A percentile compares a stretch with the other conserved stretches of the same genome.
phyloP scores from a whole-genome alignment of 1,140 invertebrate genomes.

The Leptinotarsa undecemlineata region DNA sequence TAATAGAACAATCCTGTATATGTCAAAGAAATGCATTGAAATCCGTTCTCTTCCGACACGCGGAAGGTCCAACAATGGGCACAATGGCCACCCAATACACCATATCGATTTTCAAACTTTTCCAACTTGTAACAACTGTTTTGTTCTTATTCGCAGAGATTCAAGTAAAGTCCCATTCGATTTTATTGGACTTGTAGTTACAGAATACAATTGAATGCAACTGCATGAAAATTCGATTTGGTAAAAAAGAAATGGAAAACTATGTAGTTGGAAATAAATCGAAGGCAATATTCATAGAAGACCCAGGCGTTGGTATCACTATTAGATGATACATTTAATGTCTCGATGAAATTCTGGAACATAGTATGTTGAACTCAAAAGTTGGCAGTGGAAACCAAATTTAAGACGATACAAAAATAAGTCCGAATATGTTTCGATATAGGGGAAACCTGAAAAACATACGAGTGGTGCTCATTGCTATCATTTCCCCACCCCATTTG shows the following conservation, averaged over 20 bases:
- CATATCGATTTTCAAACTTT: neutral
- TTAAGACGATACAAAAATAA: no score
- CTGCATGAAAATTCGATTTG: slow-evolving; percentile 1
- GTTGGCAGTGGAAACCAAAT: no score
- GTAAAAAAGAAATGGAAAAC: neutral
- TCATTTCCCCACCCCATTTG: no score
- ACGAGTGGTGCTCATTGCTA: no score
- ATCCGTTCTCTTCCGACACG: neutral
- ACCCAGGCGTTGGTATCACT: no score
- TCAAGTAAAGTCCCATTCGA: neutral
- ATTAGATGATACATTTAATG: no score
- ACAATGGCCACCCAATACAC: neutral
- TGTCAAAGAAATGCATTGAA: neutral
- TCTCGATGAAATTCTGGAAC: no score
- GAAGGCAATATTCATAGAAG: neutral
- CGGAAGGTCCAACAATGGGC: neutral
- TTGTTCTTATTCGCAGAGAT: neutral
- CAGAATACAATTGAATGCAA: neutral
- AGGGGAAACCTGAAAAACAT: no score
- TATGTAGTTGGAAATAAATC: neutral
- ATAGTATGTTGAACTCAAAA: no score
- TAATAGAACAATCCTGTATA: no score
- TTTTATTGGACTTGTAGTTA: slow-evolving; percentile 3
- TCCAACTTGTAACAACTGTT: neutral
- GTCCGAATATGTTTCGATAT: no score